These are phyloP conservation scores for Catharus ustulatus DNA, from an alignment of 2,797 vertebrate genomes.

Conservation along the genomic window DNA sequence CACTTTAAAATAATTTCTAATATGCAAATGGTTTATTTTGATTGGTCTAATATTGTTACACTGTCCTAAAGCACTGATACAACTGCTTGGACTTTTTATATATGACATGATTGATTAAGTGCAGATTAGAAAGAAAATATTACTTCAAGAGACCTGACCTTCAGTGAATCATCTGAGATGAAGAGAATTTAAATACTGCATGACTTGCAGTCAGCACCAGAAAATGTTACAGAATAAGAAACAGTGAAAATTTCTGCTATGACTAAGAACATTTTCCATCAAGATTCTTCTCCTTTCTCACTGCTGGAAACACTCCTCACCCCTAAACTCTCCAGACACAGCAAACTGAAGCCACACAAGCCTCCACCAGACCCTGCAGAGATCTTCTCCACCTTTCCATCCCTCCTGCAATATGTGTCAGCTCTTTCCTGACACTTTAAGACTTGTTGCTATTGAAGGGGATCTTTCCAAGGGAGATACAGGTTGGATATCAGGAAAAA, in stretches of 20 bases:
- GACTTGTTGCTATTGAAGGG: neutral
- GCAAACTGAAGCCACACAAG: neutral
- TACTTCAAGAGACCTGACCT: constrained; percentile 48
- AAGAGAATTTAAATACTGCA: constrained; percentile 48
- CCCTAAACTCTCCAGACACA: neutral
- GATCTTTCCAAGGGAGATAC: neutral
- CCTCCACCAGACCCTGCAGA: neutral
- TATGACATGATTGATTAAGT: constrained; percentile 48
- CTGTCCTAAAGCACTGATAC: neutral
- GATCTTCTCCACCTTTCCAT: neutral
- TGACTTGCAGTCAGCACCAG: constrained; percentile 13
- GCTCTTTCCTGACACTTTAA: neutral
- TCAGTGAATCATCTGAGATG: constrained; percentile 40
- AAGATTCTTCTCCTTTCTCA: neutral
- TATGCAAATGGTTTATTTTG: constrained; percentile 13
- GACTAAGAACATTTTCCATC: constrained; percentile 26
- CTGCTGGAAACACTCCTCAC: neutral
- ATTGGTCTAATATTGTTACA: constrained; percentile 10
- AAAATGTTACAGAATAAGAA: neutral
- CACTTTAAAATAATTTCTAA: constrained; percentile 42
- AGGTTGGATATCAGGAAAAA: too few species aligned
- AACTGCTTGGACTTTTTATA: constrained; percentile 14
- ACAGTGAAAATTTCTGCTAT: constrained; percentile 28
- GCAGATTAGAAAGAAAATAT: constrained; percentile 53
- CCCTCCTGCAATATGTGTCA: neutral